Percentiles rank a stretch among this genome's conserved stretches.
These are phyloP conservation scores for Microctonus hyperodae DNA, from an alignment of 2,888 invertebrate species.

Conservation along the genomic window DNA sequence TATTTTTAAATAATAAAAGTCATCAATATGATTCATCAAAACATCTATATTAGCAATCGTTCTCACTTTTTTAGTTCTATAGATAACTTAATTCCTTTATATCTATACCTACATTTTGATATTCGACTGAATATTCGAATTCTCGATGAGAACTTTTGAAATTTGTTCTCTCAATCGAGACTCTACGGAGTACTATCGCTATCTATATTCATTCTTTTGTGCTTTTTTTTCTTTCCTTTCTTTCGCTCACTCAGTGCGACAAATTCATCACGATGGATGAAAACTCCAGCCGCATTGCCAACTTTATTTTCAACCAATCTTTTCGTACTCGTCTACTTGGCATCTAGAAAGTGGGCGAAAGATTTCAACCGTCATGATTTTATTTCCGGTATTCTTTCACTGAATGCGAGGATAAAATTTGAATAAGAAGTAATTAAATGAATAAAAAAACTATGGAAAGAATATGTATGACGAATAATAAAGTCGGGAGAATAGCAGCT, in stretches of 20 bases:
- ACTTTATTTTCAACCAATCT: slow-evolving; percentile 19
- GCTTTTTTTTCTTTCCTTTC: neutral
- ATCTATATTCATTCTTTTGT: slow-evolving; percentile 8
- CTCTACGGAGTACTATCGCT: neutral
- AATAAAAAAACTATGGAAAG: neutral
- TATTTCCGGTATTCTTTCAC: neutral
- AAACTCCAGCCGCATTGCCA: slow-evolving; percentile 16
- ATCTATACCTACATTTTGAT: slow-evolving; percentile 19
- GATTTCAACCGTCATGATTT: slow-evolving; percentile 9
- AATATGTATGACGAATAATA: slow-evolving; percentile 2
- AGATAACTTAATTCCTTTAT: slow-evolving; percentile 16
- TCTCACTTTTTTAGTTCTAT: slow-evolving; percentile 18
- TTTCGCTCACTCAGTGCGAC: slow-evolving; percentile 6
- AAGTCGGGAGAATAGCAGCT: neutral
- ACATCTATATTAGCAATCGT: slow-evolving; percentile 26
- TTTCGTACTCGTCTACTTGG: slow-evolving; percentile 5
- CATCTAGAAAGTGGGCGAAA: slow-evolving; percentile 3
- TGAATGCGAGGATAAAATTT: neutral
- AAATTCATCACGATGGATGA: slow-evolving; percentile 15
- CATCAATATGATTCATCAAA: slow-evolving; percentile 41
- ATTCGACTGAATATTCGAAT: slow-evolving; percentile 34
- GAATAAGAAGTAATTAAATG: neutral
- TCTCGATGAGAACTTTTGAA: slow-evolving; percentile 34
- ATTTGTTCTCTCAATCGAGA: slow-evolving; percentile 27
- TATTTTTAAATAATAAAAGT: slow-evolving; percentile 20